phyloP scores from a whole-genome alignment of 2,888 invertebrate species.

The Orthonevra nobilis region DNA sequence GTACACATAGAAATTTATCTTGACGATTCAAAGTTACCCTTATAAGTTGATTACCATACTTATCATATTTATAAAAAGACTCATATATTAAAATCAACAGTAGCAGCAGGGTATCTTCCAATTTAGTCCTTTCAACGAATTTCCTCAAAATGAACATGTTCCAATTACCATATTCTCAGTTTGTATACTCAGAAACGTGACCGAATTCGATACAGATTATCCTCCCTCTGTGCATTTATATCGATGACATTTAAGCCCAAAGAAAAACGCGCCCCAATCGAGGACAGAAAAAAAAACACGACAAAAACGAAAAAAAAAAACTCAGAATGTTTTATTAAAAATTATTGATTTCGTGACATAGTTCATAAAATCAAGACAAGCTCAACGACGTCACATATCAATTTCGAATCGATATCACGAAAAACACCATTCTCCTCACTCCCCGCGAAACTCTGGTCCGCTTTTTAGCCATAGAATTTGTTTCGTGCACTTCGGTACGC shows the following conservation, averaged over 20 bases:
- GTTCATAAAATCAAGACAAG: conserved; percentile 67
- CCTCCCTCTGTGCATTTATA: conserved; percentile 21
- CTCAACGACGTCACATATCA: conserved; percentile 65
- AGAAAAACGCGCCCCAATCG: no score
- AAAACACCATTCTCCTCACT: no score
- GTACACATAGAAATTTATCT: no score
- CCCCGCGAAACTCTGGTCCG: background rate
- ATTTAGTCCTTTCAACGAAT: no score
- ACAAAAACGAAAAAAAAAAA: background rate
- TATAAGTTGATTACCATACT: no score
- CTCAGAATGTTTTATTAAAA: conserved; percentile 66
- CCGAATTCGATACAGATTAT: conserved; percentile 51
- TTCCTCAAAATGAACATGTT: conserved; percentile 25
- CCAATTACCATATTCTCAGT: conserved; percentile 53
- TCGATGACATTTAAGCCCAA: background rate
- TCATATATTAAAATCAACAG: no score
- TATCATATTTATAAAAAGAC: no score
- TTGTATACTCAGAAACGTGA: conserved; percentile 47
- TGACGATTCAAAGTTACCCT: no score
- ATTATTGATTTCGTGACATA: conserved; percentile 69
- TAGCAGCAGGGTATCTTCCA: no score
- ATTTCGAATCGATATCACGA: conserved; percentile 57
- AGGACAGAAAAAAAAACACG: background rate
- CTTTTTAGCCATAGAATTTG: conserved; percentile 32
- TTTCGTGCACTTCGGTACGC: conserved; percentile 63